These are phyloP conservation scores for Melanostoma scalare DNA, from an alignment of 2,888 invertebrate species.

Conservation along the genomic window DNA sequence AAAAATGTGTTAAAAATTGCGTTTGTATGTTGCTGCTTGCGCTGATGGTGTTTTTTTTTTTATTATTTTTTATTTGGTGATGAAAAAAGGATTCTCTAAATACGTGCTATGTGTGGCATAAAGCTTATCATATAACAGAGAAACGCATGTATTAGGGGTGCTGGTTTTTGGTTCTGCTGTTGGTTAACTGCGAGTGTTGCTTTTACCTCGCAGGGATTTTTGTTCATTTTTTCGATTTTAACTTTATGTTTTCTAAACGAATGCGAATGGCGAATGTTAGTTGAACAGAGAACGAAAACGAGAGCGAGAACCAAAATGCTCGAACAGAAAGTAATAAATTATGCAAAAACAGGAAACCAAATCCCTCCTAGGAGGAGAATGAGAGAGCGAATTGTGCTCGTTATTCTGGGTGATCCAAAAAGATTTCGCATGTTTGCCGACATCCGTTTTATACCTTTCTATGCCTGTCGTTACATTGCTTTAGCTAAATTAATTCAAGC, in stretches of 20 bases:
- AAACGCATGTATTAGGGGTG: neutral
- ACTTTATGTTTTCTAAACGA: slow-evolving; percentile 55
- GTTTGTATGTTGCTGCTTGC: neutral
- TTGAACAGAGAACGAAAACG: slow-evolving; percentile 11
- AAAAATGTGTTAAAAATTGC: slow-evolving; percentile 11
- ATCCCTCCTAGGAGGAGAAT: slow-evolving; percentile 23
- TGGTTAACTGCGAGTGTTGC: slow-evolving; percentile 23
- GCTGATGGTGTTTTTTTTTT: slow-evolving; percentile 12
- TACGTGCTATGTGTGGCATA: slow-evolving; percentile 35
- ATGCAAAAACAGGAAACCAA: slow-evolving; percentile 59
- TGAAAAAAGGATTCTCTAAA: slow-evolving; percentile 29
- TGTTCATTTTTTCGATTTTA: slow-evolving; percentile 31
- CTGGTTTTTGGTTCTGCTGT: too few species aligned
- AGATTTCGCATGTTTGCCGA: slow-evolving; percentile 51
- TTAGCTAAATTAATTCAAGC: slow-evolving; percentile 35
- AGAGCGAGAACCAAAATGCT: slow-evolving; percentile 54
- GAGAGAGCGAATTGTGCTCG: slow-evolving; percentile 11
- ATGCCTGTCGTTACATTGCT: neutral
- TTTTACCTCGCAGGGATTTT: slow-evolving; percentile 55
- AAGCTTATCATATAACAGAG: slow-evolving; percentile 57
- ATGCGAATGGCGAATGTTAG: neutral
- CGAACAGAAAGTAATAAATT: slow-evolving; percentile 56
- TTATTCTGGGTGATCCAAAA: slow-evolving; percentile 44
- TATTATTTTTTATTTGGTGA: too few species aligned
- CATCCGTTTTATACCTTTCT: slow-evolving; percentile 38